Percentiles rank a stretch among this genome's conserved stretches.
phyloP scores from a whole-genome alignment of 2,113 vertebrate genomes.

The Ophthalmolycus amberensis region DNA sequence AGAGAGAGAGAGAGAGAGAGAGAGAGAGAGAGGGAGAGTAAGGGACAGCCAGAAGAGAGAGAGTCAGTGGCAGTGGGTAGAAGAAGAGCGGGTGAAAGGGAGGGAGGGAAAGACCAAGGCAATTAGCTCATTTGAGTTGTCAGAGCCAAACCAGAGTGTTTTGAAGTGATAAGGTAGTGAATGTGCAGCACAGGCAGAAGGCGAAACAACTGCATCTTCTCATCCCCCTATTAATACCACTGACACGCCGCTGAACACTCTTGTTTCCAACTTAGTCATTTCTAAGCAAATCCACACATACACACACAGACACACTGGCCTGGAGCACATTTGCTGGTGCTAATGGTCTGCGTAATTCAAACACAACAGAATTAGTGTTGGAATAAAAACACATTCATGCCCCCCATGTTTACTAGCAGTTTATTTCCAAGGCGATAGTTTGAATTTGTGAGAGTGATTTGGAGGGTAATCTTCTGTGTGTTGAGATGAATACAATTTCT shows the following conservation, averaged over 20 bases:
- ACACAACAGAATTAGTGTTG: constrained; percentile 71
- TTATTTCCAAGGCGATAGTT: constrained; percentile 56
- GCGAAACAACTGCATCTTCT: constrained; percentile 62
- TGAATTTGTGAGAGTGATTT: constrained; percentile 60
- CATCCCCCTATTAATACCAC: constrained; percentile 68
- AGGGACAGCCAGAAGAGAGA: constrained; percentile 12
- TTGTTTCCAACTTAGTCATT: constrained; percentile 65
- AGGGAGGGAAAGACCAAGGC: constrained; percentile 61
- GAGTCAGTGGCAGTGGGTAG: constrained; percentile 41
- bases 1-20: constrained; percentile 30
- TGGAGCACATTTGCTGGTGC: constrained; percentile 59
- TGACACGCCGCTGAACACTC: constrained; percentile 59
- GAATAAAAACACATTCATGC: constrained; percentile 69
- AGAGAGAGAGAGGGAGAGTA: constrained; percentile 15
- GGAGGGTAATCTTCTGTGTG: constrained; percentile 53
- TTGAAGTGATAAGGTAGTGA: constrained; percentile 71
- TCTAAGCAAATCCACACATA: constrained; percentile 37
- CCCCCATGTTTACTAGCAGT: constrained; percentile 59
- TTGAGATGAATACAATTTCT: constrained; percentile 48
- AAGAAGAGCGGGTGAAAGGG: constrained; percentile 23
- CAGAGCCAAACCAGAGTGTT: constrained; percentile 71
- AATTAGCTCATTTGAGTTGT: constrained; percentile 77
- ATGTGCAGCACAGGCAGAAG: constrained; percentile 61
- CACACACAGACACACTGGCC: constrained; percentile 25
- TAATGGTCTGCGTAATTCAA: constrained; percentile 78